Conservation (phyloP, 2,113 vertebrate genomes). For the Oreotragus oreotragus region DNA sequence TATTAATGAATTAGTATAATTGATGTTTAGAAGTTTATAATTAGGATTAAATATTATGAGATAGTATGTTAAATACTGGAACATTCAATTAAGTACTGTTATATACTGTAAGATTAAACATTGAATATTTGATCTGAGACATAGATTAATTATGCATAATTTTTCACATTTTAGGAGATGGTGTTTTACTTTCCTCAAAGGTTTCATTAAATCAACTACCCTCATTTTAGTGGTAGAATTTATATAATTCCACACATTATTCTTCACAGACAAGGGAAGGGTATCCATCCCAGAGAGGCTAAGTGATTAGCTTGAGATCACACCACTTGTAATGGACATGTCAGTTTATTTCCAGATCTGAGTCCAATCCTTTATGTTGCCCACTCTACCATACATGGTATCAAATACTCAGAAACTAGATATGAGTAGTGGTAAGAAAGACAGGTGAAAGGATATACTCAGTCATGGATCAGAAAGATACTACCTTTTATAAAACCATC, state of each 20-base stretch:
- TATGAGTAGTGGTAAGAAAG: not conserved
- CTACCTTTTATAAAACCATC: not conserved
- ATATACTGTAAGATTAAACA: not conserved
- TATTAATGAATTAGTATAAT: not conserved
- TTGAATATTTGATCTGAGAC: not conserved
- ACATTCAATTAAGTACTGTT: not conserved
- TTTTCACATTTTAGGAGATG: not conserved
- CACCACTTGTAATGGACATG: fast-evolving
- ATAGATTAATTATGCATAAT: not conserved
- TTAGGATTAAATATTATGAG: not conserved
- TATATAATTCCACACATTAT: not conserved
- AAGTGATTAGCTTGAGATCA: not conserved
- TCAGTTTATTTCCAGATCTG: not conserved
- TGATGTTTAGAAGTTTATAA: not conserved
- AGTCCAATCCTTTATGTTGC: not conserved
- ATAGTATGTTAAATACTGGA: not conserved
- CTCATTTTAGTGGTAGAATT: not conserved
- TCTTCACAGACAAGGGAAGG: not conserved
- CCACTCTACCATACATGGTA: not conserved
- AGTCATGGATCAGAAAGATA: not conserved
- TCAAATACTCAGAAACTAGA: not conserved
- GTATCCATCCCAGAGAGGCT: not conserved
- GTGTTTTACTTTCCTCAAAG: not conserved
- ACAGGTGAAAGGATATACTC: not conserved
- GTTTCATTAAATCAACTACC: not conserved